Evolutionary conservation across 2,113 vertebrate genomes (phyloP).

Genomic region (Myrmecobius fasciatus): DNA sequence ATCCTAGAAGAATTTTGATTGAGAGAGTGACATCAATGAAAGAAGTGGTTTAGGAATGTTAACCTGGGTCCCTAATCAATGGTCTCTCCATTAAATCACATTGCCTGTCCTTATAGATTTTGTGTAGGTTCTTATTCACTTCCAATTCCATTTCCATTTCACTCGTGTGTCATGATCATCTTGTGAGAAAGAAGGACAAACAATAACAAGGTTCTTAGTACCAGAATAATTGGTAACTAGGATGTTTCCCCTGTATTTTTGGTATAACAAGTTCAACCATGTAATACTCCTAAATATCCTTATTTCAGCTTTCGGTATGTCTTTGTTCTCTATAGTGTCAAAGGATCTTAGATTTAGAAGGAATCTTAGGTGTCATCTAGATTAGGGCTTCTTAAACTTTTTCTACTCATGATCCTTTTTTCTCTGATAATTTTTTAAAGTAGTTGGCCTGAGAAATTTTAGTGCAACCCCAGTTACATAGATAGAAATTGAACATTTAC

Average conservation of each 20-base stretch:
- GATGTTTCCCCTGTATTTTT: background rate
- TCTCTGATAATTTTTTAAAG: too few relatives aligned
- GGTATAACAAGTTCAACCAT: background rate
- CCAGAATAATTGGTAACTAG: background rate
- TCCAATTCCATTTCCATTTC: too few relatives aligned
- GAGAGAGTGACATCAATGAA: background rate
- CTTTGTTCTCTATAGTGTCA: background rate
- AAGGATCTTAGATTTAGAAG: background rate
- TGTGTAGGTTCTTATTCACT: background rate
- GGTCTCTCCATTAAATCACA: background rate
- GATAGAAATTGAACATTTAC: too few relatives aligned
- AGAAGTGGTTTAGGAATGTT: background rate
- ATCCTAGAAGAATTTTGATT: conserved; percentile 26
- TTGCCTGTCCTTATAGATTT: background rate
- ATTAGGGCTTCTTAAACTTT: too few relatives aligned
- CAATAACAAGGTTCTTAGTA: background rate
- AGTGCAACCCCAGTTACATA: too few relatives aligned
- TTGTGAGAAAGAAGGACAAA: too few relatives aligned
- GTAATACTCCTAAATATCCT: background rate
- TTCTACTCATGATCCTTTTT: too few relatives aligned
- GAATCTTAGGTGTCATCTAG: background rate
- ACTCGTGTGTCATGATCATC: too few relatives aligned
- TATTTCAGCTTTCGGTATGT: background rate
- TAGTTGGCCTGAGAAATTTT: too few relatives aligned
- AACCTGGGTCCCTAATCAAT: background rate